phyloP scores from a whole-genome alignment of 2,888 invertebrate genomes.

The Oligia strigilis region DNA sequence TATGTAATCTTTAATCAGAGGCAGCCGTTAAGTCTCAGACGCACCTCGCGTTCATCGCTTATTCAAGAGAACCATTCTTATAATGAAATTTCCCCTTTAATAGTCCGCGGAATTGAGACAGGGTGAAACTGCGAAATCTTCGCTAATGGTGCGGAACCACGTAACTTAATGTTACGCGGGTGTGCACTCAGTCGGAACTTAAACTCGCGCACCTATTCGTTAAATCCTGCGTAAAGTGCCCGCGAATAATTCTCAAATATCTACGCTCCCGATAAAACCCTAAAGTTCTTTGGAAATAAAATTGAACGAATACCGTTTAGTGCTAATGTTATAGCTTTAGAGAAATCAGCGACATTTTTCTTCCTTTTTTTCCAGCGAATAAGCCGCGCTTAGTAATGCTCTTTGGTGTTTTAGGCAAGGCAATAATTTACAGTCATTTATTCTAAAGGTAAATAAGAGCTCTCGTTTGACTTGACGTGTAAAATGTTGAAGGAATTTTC shows the following conservation, averaged over 20 bases:
- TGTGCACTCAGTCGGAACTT: conserved; percentile 68
- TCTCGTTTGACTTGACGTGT: conserved; percentile 55
- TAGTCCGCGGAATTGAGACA: conserved; percentile 82
- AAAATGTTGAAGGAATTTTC: conserved; percentile 62
- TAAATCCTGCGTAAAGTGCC: conserved; percentile 69
- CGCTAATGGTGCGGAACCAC: conserved; percentile 84
- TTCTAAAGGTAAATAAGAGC: conserved; percentile 66
- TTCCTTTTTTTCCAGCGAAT: conserved; percentile 54
- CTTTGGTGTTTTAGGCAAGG: conserved; percentile 64
- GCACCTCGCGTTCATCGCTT: conserved; percentile 78
- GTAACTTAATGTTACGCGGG: conserved; percentile 77
- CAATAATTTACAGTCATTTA: conserved; percentile 70
- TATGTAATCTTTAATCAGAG: conserved; percentile 81
- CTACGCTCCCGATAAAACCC: conserved; percentile 60
- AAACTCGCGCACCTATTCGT: conserved; percentile 60
- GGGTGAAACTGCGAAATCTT: conserved; percentile 84
- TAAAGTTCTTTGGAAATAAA: conserved; percentile 68
- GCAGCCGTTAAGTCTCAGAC: conserved; percentile 73
- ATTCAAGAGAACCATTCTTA: conserved; percentile 82
- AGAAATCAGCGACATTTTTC: conserved; percentile 64
- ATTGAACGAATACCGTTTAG: conserved; percentile 70
- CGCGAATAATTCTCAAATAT: conserved; percentile 65
- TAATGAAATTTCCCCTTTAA: conserved; percentile 86
- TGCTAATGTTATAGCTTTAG: conserved; percentile 62
- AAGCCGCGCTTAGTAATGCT: conserved; percentile 62